Evolutionary conservation across 2,888 invertebrate genomes (phyloP), one percentile per base, ranked within the genome.

Genomic region (Trissoscelio sp.): DNA sequence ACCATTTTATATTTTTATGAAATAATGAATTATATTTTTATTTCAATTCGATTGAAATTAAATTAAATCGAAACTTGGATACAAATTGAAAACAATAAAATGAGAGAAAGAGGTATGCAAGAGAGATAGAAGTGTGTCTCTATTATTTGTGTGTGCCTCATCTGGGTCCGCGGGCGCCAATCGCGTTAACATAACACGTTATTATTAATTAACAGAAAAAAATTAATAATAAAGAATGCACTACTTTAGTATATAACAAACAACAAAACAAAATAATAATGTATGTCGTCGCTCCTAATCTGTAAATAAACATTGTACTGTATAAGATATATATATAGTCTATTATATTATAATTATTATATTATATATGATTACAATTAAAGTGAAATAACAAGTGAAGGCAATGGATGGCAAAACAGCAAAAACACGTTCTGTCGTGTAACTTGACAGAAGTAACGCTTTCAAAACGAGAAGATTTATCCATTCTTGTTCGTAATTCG

Each of bases 291-390:
- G 89, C 87, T 90, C 89, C 88, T 90, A 90, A 88, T 90, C 89
- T 91, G 91, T 91, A 91, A 91, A 91, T 91, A 91, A 91, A 91
- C 85, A 88, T 87, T 90, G 87, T 90, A 90, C 85, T 86, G 88
- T 89, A 88, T 89, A 89, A 90, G 87, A 81, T 64, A 83, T 78
- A 78, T 64, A 82, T 64, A 73, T 73, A 81, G n/a, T n/a, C n/a
- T n/a, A n/a, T 69, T 77, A 66, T 81, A 78, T 75, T 81, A 81
- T 70, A 72, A 39, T 60, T 67, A 42, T 46, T n/a, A n/a, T n/a
- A n/a, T n/a, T n/a, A n/a, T n/a, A n/a, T n/a, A n/a, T n/a, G n/a
- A n/a, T n/a, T n/a, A 66, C 46, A 37, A 51, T 22, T 14, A 44
- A 12, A 1, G 2, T 3, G 14, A 44, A 5, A 53, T 3, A 24